Evolutionary conservation across 2,113 vertebrate genomes (phyloP).

Genomic region (Diglossa brunneiventris): DNA sequence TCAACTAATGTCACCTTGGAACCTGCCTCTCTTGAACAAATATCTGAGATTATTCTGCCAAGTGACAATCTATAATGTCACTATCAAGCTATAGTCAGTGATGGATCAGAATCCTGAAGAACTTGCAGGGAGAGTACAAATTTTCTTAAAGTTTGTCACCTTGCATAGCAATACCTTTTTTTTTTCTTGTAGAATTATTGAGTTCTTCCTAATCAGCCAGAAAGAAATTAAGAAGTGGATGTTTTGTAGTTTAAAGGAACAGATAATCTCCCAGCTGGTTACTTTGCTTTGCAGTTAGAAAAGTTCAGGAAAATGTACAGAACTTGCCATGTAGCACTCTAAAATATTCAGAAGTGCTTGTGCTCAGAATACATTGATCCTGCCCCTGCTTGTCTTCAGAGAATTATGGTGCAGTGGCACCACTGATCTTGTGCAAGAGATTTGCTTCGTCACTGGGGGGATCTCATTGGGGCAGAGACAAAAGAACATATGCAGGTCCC

Average conservation of each 20-base stretch:
- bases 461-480: neutral
- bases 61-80: neutral
- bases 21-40: neutral
- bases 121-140: neutral
- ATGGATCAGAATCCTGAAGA: neutral
- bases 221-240: neutral
- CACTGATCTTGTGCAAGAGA: neutral
- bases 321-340: neutral
- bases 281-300: neutral
- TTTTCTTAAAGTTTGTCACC: neutral
- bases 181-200: neutral
- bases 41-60: neutral
- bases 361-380: neutral
- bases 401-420: neutral
- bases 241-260: neutral
- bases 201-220: neutral
- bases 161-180: neutral
- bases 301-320: neutral
- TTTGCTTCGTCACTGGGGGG: neutral
- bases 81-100: neutral
- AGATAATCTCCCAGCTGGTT: neutral
- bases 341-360: conserved; percentile 5
- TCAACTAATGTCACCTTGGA: neutral
- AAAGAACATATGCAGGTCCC: neutral
- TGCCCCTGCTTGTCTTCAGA: neutral